A percentile compares a stretch with the other conserved stretches of the same genome.
These are phyloP conservation scores for Pampus argenteus DNA, from an alignment of 2,797 vertebrate species.

Conservation along the genomic window DNA sequence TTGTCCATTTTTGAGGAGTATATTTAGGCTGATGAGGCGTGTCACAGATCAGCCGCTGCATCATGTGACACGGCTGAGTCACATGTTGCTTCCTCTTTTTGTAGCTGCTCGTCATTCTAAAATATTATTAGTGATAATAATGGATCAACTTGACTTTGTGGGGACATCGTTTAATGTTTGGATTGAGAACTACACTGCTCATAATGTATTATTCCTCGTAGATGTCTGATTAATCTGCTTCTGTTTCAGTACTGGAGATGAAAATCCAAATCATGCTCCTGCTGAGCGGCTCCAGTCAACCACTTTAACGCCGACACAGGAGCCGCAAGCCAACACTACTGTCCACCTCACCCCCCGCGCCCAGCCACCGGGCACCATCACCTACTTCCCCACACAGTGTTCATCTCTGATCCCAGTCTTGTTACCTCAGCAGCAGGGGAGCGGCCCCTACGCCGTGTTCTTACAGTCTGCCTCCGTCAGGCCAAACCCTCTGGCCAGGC, in stretches of 20 bases:
- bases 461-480: slow-evolving; percentile 86
- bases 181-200: background rate
- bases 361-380: slow-evolving; percentile 59
- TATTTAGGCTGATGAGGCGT: background rate
- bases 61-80: background rate
- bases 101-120: too few species aligned
- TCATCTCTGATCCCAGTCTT: slow-evolving; percentile 87
- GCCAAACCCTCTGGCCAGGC: slow-evolving; percentile 74
- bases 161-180: background rate
- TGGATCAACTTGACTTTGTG: too few species aligned
- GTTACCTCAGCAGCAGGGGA: slow-evolving; percentile 84
- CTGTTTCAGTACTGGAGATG: slow-evolving; percentile 77
- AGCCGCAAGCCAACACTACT: slow-evolving; percentile 57
- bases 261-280: slow-evolving; percentile 60
- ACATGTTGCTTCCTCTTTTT: too few species aligned
- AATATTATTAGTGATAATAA: too few species aligned
- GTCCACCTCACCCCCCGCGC: slow-evolving; percentile 54
- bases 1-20: background rate
- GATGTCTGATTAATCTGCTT: background rate
- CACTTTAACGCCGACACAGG: slow-evolving; percentile 50
- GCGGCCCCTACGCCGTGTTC: slow-evolving; percentile 88
- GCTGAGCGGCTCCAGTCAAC: slow-evolving; percentile 37
- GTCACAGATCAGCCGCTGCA: too few species aligned
- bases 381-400: slow-evolving; percentile 78
- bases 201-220: background rate